Evolutionary conservation across 2,113 vertebrate species (phyloP), one percentile per base, ranked within the genome.

Genomic region (Poeciliopsis turrubarensis): DNA sequence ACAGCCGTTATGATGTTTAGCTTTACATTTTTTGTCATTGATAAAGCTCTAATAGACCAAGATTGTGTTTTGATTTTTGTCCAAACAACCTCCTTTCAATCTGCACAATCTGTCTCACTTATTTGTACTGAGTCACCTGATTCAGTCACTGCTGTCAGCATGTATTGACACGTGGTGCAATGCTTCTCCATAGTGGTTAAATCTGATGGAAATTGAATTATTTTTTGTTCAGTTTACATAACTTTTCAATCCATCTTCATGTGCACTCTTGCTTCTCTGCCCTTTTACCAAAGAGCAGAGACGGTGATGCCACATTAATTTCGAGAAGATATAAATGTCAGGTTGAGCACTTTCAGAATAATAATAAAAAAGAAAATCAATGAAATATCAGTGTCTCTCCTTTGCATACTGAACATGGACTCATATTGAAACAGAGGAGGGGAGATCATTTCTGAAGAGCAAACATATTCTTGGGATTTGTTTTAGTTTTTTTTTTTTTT

Each of bases 251-350:
- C 78, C 70, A 61, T 78, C 72, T 79, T 72, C 34, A 37, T 31
- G 73, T 61, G 66, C 72, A 30, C 75, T 19, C 70, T 68, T 39
- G 39, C 79, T 57, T 32, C 70, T n/a, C 57, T 87, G 84, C 79
- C 80, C 87, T 87, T 82, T 91, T 60, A 51, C 34, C 70, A 81
- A 72, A 84, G 84, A 89, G 86, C 85, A 68, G 63, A 84, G 86
- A 90, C 72, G 86, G 89, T 79, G 85, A 90, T 82, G 54, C 77
- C 65, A 65, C 85, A 89, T 92, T 93, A 77, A 91, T 94, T 88
- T 89, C 74, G 75, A 83, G 74, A 77, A 64, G 87, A 86, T 86
- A 91, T 90, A 91, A 93, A 93, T 90, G 90, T 92, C 93, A 91
- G 80, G 70, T 80, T 79, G 75, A 82, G 78, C 76, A 65, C 85